Conservation (phyloP, 2,888 invertebrate genomes). For the Diadegma fenestrale region DNA sequence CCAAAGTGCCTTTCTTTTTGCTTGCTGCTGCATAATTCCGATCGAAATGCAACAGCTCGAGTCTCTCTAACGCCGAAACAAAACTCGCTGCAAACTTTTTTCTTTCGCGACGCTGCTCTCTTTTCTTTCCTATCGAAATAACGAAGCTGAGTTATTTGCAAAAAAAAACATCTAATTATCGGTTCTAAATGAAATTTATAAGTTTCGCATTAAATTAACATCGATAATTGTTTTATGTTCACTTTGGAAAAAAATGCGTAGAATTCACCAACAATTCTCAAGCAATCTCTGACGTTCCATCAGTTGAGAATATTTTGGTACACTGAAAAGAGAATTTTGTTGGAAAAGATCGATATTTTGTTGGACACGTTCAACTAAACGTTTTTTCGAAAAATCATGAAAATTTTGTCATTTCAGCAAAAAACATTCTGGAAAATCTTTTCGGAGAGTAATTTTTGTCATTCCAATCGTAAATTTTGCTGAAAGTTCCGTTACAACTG, state of each 20-base stretch:
- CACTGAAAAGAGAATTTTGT: too few relatives aligned
- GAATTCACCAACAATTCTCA: neutral
- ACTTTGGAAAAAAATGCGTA: neutral
- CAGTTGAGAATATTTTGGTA: neutral
- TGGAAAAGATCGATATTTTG: too few relatives aligned
- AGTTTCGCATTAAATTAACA: neutral
- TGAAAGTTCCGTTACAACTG: too few relatives aligned
- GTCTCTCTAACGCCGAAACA: conserved; percentile 18
- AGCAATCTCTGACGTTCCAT: neutral
- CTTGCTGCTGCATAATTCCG: neutral
- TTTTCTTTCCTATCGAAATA: neutral
- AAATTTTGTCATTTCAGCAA: too few relatives aligned
- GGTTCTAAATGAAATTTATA: neutral
- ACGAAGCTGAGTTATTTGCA: neutral
- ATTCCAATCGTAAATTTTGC: too few relatives aligned
- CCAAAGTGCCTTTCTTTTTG: conserved; percentile 26
- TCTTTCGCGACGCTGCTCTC: neutral
- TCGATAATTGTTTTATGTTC: too few relatives aligned
- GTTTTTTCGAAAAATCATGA: too few relatives aligned
- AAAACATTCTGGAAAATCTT: too few relatives aligned
- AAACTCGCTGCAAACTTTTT: neutral
- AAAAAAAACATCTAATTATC: neutral
- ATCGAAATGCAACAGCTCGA: conserved; percentile 14
- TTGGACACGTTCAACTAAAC: too few relatives aligned
- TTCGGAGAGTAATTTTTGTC: too few relatives aligned